A percentile compares a stretch with the other conserved stretches of the same genome.
These are phyloP conservation scores for Caenorhabditis sp. DNA, from an alignment of 2,888 invertebrate genomes.

Conservation along the genomic window DNA sequence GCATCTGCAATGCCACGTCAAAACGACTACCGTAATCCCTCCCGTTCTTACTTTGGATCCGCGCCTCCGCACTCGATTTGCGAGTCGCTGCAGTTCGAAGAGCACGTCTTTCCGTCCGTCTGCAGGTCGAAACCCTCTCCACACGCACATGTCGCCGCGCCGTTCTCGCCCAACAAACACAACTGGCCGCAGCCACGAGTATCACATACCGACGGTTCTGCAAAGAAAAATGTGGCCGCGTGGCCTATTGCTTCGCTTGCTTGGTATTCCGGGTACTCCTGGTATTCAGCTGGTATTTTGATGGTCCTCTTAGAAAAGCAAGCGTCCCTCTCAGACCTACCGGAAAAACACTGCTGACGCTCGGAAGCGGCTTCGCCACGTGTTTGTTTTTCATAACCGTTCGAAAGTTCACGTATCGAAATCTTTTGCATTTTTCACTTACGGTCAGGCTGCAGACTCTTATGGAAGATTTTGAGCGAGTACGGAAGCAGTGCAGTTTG, in stretches of 20 bases:
- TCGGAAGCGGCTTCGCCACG: no score
- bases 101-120: constrained; percentile 68
- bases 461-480: constrained; percentile 94
- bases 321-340: no score
- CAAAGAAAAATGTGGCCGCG: constrained; percentile 60
- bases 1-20: constrained; percentile 58
- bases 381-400: no score
- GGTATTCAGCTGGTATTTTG: no score
- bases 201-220: constrained; percentile 84
- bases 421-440: constrained; percentile 54
- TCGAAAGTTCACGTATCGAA: no score
- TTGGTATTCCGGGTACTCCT: constrained; percentile 67
- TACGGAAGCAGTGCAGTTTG: constrained; percentile 94
- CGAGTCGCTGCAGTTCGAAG: constrained; percentile 64
- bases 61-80: constrained; percentile 74
- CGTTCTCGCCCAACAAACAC: constrained; percentile 85
- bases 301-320: no score
- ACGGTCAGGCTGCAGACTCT: constrained; percentile 88
- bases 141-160: constrained; percentile 68
- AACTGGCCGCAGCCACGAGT: constrained; percentile 87
- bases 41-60: constrained; percentile 69
- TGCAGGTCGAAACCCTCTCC: constrained; percentile 73
- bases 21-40: neutral
- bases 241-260: constrained; percentile 72
- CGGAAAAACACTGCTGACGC: no score